Percentiles rank a stretch among this genome's conserved stretches.
Conservation (phyloP, 2,113 vertebrate species). For the Saguinus midas region DNA sequence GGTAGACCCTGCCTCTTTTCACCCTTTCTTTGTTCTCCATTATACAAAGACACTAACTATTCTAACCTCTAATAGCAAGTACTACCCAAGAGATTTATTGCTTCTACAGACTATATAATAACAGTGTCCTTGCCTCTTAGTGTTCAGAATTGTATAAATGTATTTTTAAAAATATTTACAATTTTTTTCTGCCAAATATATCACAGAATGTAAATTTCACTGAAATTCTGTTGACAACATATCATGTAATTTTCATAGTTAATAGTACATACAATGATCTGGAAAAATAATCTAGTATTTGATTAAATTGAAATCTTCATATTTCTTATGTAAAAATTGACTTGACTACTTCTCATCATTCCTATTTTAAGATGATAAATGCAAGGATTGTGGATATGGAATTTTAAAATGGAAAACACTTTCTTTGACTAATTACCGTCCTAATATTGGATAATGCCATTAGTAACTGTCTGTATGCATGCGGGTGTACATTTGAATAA, state of each 20-base stretch:
- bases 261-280: not conserved
- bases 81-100: not conserved
- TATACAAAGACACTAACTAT: not conserved
- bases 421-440: not conserved
- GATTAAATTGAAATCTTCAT: not conserved
- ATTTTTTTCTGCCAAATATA: not conserved
- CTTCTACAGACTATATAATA: not conserved
- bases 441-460: not conserved
- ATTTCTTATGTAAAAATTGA: not conserved
- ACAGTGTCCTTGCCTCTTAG: not conserved
- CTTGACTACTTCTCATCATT: not conserved
- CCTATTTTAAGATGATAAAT: slow-evolving; percentile 30
- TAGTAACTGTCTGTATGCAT: not conserved
- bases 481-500: not conserved
- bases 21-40: slow-evolving; percentile 43
- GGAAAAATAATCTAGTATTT: not conserved
- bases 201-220: slow-evolving; percentile 7
- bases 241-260: not conserved
- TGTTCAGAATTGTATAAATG: not conserved
- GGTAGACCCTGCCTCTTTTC: not conserved
- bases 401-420: not conserved
- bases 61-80: not conserved
- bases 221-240: not conserved
- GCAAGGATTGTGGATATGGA: not conserved
- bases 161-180: not conserved